Evolutionary conservation across 2,888 invertebrate genomes (phyloP).

Genomic region (Pristionchus maxplancki): DNA sequence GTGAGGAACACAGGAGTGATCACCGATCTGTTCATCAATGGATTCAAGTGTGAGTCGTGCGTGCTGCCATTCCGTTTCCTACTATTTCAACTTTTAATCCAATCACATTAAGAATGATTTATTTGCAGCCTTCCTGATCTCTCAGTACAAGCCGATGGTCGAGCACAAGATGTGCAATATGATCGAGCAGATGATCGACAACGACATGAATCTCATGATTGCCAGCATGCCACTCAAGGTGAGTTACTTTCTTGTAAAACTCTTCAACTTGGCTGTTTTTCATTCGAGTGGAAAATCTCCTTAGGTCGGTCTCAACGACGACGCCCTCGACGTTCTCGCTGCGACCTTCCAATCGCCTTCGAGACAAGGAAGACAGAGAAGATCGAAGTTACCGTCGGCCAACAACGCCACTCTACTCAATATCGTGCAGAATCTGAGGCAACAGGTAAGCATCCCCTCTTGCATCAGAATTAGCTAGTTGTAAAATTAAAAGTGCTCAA

Average conservation of each 20-base stretch:
- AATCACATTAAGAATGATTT: no score
- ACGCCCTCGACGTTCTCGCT: slow-evolving; percentile 70
- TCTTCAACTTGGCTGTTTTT: no score
- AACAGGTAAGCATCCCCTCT: slow-evolving; percentile 43
- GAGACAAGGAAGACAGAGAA: not conserved
- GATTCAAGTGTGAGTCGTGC: slow-evolving; percentile 69
- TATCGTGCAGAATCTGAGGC: slow-evolving; percentile 52
- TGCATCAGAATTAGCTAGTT: no score
- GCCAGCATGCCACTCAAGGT: slow-evolving; percentile 76
- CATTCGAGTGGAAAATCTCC: not conserved
- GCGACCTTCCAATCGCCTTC: slow-evolving; percentile 15
- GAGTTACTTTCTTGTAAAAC: not conserved
- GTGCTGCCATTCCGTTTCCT: no score
- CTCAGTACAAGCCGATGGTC: slow-evolving; percentile 76
- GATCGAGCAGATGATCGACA: slow-evolving; percentile 75
- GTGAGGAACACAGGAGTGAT: slow-evolving; percentile 76
- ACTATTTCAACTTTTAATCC: not conserved
- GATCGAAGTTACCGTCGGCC: slow-evolving; percentile 48
- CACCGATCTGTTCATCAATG: slow-evolving; percentile 77
- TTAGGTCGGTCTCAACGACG: slow-evolving; percentile 75
- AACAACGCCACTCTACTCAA: slow-evolving; percentile 19
- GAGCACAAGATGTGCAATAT: slow-evolving; percentile 76
- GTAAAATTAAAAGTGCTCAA: no score
- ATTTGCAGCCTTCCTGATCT: slow-evolving; percentile 75
- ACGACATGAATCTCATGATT: slow-evolving; percentile 74